These are phyloP conservation scores for Cenopis cana DNA, from an alignment of 2,888 invertebrate species.

Conservation along the genomic window DNA sequence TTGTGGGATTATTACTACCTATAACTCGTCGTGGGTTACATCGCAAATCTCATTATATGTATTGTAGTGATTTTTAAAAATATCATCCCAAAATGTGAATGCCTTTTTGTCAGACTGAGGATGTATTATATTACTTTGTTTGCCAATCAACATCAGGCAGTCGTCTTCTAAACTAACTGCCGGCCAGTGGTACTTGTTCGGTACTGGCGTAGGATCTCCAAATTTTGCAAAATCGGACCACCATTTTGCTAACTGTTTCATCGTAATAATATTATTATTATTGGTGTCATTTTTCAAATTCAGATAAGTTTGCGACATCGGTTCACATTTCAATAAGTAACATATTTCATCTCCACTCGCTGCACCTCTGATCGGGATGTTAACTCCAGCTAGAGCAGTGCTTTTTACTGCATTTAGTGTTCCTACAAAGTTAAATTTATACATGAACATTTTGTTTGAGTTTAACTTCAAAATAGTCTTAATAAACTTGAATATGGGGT, in stretches of 20 bases:
- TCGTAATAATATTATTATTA: constrained; percentile 67
- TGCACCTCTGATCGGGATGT: constrained; percentile 69
- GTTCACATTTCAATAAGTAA: constrained; percentile 78
- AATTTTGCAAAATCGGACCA: constrained; percentile 83
- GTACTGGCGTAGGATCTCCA: constrained; percentile 66
- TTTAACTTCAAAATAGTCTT: constrained; percentile 57
- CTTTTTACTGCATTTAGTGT: constrained; percentile 70
- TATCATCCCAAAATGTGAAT: constrained; percentile 69
- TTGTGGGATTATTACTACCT: neutral
- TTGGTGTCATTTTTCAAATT: constrained; percentile 55
- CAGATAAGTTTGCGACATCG: constrained; percentile 68
- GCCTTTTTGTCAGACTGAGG: constrained; percentile 60
- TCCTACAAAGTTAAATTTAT: constrained; percentile 79
- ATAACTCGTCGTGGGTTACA: constrained; percentile 66
- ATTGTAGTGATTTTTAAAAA: constrained; percentile 66
- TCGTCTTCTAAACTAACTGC: constrained; percentile 60
- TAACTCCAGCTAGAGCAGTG: constrained; percentile 60
- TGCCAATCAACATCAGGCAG: constrained; percentile 63
- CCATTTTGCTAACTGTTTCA: constrained; percentile 69
- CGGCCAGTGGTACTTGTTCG: constrained; percentile 62
- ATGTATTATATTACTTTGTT: constrained; percentile 56
- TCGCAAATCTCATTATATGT: constrained; percentile 50
- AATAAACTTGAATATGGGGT: constrained; percentile 76
- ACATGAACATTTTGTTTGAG: constrained; percentile 64
- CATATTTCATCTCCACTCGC: constrained; percentile 80